Percentiles rank a stretch among this genome's conserved stretches.
phyloP scores from a whole-genome alignment of 2,797 vertebrate genomes.

The Dromococcyx pavoninus region DNA sequence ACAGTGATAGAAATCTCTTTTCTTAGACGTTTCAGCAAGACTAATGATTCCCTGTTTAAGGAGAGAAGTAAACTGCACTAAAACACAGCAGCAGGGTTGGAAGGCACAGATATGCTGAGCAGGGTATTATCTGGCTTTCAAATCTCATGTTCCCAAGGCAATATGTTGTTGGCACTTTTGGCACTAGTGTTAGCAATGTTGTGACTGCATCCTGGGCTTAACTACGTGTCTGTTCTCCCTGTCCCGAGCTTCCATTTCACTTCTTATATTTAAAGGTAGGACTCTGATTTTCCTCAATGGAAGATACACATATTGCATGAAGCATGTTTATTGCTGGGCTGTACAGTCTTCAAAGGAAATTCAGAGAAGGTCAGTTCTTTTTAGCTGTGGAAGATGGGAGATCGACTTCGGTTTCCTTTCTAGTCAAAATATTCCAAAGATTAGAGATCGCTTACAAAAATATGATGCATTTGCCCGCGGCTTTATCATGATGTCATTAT shows the following conservation, averaged over 20 bases:
- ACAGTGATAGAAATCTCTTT: background rate
- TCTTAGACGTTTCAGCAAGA: background rate
- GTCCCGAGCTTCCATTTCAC: background rate
- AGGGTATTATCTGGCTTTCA: background rate
- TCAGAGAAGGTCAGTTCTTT: constrained; percentile 28
- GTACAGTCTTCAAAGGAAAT: background rate
- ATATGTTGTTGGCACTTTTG: background rate
- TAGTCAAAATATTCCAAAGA: constrained; percentile 71
- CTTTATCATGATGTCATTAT: constrained; percentile 57
- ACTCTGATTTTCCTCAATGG: background rate
- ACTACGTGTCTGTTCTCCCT: background rate
- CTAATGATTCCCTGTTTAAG: background rate
- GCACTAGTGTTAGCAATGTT: background rate
- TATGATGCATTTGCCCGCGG: background rate
- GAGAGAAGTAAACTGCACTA: background rate
- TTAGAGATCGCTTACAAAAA: constrained; percentile 46
- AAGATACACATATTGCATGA: background rate
- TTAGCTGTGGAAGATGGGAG: background rate
- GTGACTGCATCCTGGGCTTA: background rate
- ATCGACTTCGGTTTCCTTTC: background rate
- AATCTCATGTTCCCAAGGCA: background rate
- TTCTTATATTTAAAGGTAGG: background rate
- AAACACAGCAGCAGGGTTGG: background rate
- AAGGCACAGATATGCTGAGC: background rate
- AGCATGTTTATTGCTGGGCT: background rate